These are phyloP conservation scores for Notothenia rossii DNA, from an alignment of 2,113 vertebrate genomes.

Conservation along the genomic window DNA sequence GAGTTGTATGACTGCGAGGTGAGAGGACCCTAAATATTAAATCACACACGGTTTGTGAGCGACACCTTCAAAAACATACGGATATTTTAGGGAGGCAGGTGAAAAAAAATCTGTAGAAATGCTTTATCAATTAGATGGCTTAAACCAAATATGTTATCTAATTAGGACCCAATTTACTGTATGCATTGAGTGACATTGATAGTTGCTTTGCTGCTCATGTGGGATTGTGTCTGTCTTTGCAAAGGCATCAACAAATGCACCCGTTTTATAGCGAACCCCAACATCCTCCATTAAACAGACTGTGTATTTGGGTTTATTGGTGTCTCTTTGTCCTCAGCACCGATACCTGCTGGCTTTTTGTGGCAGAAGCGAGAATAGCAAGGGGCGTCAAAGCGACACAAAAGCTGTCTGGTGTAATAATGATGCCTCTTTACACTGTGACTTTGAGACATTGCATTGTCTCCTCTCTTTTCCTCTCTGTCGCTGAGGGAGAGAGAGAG, in stretches of 20 bases:
- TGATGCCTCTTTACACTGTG: background rate
- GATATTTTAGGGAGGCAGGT: background rate
- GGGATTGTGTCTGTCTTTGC: background rate
- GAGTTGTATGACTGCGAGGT: conserved; percentile 96
- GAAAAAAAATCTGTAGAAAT: background rate
- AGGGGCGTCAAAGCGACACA: conserved; percentile 1
- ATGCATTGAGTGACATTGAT: background rate
- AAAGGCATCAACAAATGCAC: background rate
- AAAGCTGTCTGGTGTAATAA: conserved; percentile 22
- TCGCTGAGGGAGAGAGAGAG: background rate
- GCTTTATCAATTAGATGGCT: background rate
- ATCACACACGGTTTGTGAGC: background rate
- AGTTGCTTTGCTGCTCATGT: too few relatives aligned
- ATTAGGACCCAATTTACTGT: background rate
- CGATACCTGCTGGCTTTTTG: conserved; percentile 9
- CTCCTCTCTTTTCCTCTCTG: background rate
- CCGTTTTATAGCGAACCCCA: background rate
- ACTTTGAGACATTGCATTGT: conserved; percentile 6
- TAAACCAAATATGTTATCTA: background rate
- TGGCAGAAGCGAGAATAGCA: background rate
- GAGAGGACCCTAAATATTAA: conserved; percentile 47
- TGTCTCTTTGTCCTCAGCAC: conserved; percentile 39
- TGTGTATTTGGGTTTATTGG: background rate
- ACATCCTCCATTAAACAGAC: background rate
- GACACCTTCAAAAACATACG: background rate